These are phyloP conservation scores for Patagioenas fasciata DNA, from an alignment of 2,113 vertebrate species.

Conservation along the genomic window DNA sequence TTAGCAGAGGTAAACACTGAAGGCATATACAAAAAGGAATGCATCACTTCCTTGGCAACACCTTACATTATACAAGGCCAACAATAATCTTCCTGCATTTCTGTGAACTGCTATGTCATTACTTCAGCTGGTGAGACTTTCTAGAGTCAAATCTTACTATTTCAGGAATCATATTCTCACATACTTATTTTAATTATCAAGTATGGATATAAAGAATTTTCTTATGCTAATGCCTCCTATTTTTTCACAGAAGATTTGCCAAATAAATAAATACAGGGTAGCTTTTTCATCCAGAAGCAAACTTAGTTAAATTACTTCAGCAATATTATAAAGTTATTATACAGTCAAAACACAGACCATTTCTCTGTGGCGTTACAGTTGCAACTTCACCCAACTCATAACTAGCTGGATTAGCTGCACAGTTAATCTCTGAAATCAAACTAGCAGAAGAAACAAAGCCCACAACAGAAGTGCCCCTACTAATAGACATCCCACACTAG, in stretches of 20 bases:
- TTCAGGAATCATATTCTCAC: background rate
- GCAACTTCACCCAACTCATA: background rate
- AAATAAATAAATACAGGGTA: background rate
- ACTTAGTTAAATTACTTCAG: background rate
- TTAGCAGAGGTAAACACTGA: slow-evolving; percentile 73
- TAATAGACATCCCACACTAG: background rate
- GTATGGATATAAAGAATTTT: background rate
- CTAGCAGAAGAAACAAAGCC: background rate
- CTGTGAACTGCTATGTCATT: background rate
- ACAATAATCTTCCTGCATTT: background rate
- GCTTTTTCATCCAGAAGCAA: background rate
- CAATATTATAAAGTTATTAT: background rate
- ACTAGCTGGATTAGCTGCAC: background rate
- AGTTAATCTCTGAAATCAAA: background rate
- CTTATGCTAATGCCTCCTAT: background rate
- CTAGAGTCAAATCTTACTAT: background rate
- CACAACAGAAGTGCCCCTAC: background rate
- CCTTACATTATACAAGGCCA: slow-evolving; percentile 1
- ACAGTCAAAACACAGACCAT: background rate
- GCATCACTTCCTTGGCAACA: slow-evolving; percentile 31
- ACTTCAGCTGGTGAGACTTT: background rate
- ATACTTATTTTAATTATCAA: background rate
- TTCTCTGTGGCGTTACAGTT: background rate
- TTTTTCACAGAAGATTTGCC: background rate
- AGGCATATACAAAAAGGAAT: slow-evolving; percentile 53